A percentile compares a stretch with the other conserved stretches of the same genome.
Conservation (phyloP, 2,113 vertebrate genomes). For the Podarcis cretensis region DNA sequence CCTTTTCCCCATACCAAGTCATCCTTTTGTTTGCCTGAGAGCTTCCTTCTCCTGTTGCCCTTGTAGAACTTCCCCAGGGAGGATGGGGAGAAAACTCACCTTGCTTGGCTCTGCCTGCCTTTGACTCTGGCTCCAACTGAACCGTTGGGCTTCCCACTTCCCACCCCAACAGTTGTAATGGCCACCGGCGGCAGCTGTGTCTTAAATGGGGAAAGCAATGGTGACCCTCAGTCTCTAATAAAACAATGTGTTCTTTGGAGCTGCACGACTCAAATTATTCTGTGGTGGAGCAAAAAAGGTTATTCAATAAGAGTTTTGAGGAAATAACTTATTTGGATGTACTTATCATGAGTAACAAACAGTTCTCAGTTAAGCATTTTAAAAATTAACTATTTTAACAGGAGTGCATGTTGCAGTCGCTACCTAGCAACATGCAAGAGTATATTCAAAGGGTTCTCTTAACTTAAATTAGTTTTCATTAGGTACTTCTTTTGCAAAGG, state of each 20-base stretch:
- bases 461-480: not conserved
- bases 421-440: constrained; percentile 61
- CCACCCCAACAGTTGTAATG: too few species aligned
- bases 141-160: too few species aligned
- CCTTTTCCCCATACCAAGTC: too few species aligned
- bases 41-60: too few species aligned
- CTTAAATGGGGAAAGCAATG: not conserved
- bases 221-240: not conserved
- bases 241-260: not conserved
- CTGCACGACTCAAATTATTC: too few species aligned
- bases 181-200: too few species aligned
- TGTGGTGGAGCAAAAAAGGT: not conserved
- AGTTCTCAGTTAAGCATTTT: constrained; percentile 12
- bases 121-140: too few species aligned
- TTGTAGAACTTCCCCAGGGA: too few species aligned
- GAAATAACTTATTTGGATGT: constrained; percentile 1
- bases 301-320: not conserved
- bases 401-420: constrained; percentile 70
- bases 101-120: too few species aligned
- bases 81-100: too few species aligned
- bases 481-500: not conserved
- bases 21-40: too few species aligned
- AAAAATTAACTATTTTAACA: constrained; percentile 75
- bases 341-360: constrained; percentile 25
- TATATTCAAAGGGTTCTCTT: not conserved